Evolutionary conservation across 2,888 invertebrate species (phyloP), one percentile per base, ranked within the genome.

Genomic region (Ichneumoninae sp.): DNA sequence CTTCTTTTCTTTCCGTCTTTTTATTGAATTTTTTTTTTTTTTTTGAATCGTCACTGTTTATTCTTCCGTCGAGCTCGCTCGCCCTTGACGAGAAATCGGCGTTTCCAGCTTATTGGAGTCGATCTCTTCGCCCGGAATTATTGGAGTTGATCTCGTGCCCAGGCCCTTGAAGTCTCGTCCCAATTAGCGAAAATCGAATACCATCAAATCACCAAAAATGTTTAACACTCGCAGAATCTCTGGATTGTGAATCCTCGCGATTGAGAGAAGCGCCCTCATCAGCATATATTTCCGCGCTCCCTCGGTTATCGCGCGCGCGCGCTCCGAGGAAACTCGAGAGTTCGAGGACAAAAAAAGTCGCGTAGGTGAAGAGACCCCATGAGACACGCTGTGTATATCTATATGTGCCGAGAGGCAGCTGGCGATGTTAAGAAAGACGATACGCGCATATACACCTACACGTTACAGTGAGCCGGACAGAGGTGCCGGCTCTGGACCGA

Each of bases 401-500:
- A 44, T 30, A 74, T 26, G 60, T 26, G 36, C 40, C 44, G 26
- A n/a, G 54, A 33, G 19, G 76, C 81, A 76, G 76, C 70, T 82
- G 77, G 22, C 74, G 47, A 54, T 19, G 57, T 76, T 70, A 26
- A 71, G 82, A 82, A 82, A 82, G 82, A 82, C 73, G 82, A 82
- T 82, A 82, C 77, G 47, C 22, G 65, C 47, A 63, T 66, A 57
- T 68, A 82, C 73, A 82, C 76, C 70, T 77, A 76, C 81, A 52
- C 81, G 68, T 74, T 77, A 70, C 63, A 52, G 63, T 71, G 52
- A n/a, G 63, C 52, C 54, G 70, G 76, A 70, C 70, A 66, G 76
- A 82, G 65, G 66, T 75, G 75, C 22, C 65, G 60, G 50, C 79
- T 73, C 50, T 69, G 68, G 69, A 54, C 77, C 33, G 57, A 57